Conservation (phyloP, 2,888 invertebrate species). For the Leptothorax acervorum region DNA sequence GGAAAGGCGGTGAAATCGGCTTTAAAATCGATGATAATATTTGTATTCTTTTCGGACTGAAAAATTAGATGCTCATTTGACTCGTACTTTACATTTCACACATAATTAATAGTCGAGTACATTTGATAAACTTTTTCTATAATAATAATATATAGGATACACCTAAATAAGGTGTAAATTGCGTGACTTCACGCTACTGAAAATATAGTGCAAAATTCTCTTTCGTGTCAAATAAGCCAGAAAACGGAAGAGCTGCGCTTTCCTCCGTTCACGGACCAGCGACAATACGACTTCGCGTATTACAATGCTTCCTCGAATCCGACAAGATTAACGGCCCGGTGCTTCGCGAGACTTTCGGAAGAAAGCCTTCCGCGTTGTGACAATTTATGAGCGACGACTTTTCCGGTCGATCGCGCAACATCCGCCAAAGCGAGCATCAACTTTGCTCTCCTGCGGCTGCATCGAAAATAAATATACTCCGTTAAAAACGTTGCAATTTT, state of each 20-base stretch:
- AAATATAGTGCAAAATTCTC: not conserved
- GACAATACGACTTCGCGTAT: conserved; percentile 59
- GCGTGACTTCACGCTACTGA: not conserved
- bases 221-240: conserved; percentile 50
- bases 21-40: not conserved
- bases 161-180: not conserved
- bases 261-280: conserved; percentile 64
- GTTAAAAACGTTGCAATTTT: not conserved
- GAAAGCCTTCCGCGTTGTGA: conserved; percentile 57
- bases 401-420: conserved; percentile 24
- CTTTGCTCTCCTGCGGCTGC: not conserved
- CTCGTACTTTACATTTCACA: not conserved
- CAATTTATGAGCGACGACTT: conserved; percentile 51
- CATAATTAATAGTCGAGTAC: not conserved
- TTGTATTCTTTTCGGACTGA: not conserved
- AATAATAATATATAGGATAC: no score
- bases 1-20: conserved; percentile 16
- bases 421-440: conserved; percentile 1
- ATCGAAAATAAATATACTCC: not conserved
- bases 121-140: not conserved
- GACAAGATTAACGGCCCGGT: conserved; percentile 65
- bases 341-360: conserved; percentile 55
- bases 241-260: conserved; percentile 62
- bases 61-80: not conserved
- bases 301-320: conserved; percentile 65